Base-by-base conservation (phyloP, 2,113 vertebrate species). In the Odocoileus hemionus region DNA sequence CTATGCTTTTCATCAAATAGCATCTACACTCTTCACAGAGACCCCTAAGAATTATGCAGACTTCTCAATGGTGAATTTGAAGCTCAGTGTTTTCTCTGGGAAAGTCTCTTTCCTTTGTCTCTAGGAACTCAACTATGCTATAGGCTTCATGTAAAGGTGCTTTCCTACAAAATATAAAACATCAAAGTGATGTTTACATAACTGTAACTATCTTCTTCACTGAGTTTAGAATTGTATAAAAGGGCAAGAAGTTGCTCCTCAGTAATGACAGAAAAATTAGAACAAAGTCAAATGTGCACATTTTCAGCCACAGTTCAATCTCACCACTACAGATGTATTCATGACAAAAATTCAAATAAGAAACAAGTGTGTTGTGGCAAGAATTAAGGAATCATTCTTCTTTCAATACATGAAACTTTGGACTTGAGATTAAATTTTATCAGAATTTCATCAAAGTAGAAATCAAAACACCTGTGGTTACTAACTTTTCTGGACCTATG, bases 131-230 rank as follows among this genome's bases (percentile, higher is more conserved):
- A 97, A 82, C 57, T 97, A 79, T 97, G 78, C 87, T 92, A 60
- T 91, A 92, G 96, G 87, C 90, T 70, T 76, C 79, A 85, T 76
- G 82, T 96, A 96, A 96, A 98, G 96, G 52, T 60, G 91, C 91
- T 96, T 94, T 89, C 86, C 83, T 91, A 84, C 86, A 97, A 96
- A 97, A 97, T 95, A 61, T 95, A 97, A 97, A 98, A 98, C 97
- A 95, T 96, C 98, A 96, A 97, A 95, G 96, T 97, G 89, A 96
- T 96, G 95, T 97, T 97, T 98, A 93, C 89, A 95, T 95, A 98
- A 96, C 86, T 90, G 70, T 92, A 97, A 97, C 97, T 96, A 95
- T 97, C 96, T 91, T 96, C 80, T 33, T 95, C 96, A 80, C 95
- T 95, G 92, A 97, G 97, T 96, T 97, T 96, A 89, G 96, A 96